These are phyloP conservation scores for Podarcis lilfordi DNA, from an alignment of 2,797 vertebrate species.

Conservation along the genomic window DNA sequence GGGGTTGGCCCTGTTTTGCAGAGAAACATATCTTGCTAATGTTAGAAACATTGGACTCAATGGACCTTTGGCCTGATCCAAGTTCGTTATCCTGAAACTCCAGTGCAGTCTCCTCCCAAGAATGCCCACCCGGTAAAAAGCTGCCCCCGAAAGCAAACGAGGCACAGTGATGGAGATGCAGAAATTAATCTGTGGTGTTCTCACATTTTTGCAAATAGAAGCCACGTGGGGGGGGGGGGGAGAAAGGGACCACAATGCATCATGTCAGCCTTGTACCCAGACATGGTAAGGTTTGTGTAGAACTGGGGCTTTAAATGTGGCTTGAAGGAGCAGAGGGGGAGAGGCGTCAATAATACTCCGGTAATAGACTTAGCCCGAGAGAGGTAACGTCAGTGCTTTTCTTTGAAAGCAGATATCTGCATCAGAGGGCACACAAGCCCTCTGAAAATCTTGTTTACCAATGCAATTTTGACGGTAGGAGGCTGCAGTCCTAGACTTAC, in stretches of 20 bases:
- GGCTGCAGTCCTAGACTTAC: too few species aligned
- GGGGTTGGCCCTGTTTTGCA: neutral
- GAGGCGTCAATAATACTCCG: neutral
- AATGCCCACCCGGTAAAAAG: neutral
- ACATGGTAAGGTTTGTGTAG: too few species aligned
- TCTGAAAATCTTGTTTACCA: neutral
- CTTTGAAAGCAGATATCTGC: neutral
- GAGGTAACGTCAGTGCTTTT: neutral
- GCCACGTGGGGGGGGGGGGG: rapidly evolving
- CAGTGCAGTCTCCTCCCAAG: neutral
- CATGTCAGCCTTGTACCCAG: too few species aligned
- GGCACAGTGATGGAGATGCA: too few species aligned
- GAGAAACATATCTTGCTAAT: neutral
- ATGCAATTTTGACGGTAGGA: neutral
- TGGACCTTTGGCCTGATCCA: neutral
- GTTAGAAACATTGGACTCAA: neutral
- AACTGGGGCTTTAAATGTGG: neutral
- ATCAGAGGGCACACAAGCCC: neutral
- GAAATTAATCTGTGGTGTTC: too few species aligned
- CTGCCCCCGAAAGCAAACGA: too few species aligned
- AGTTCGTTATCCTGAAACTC: neutral
- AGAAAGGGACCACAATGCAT: too few species aligned
- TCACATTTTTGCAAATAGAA: too few species aligned
- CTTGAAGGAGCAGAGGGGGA: neutral
- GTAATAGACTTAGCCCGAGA: neutral